phyloP scores from a whole-genome alignment of 2,797 vertebrate genomes.

The Pangasius macronema region DNA sequence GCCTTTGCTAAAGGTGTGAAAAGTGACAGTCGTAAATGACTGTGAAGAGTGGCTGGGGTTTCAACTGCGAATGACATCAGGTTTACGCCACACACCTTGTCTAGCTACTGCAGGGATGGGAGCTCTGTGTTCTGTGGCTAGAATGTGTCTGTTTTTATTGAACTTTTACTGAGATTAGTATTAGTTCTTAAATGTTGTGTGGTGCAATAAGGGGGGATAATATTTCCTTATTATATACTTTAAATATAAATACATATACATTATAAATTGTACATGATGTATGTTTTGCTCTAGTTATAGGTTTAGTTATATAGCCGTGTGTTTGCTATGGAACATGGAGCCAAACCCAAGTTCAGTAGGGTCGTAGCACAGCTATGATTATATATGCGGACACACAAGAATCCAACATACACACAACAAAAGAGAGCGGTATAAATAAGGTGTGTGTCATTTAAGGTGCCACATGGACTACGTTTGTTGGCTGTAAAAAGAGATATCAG shows the following conservation, averaged over 20 bases:
- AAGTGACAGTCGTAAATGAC: constrained; percentile 58
- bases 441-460: constrained; percentile 6
- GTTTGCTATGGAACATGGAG: constrained; percentile 34
- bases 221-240: background rate
- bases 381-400: constrained; percentile 22
- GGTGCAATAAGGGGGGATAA: background rate
- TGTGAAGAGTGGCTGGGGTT: constrained; percentile 50
- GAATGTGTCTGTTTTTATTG: constrained; percentile 53
- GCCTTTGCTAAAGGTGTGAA: constrained; percentile 42
- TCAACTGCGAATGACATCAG: constrained; percentile 54
- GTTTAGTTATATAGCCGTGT: constrained; percentile 42
- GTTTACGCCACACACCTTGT: constrained; percentile 47
- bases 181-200: background rate
- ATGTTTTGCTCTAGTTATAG: constrained; percentile 33
- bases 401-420: constrained; percentile 39
- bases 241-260: background rate
- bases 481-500: constrained; percentile 20
- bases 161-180: background rate
- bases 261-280: background rate
- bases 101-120: constrained; percentile 17
- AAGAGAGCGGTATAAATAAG: constrained; percentile 16
- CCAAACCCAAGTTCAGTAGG: constrained; percentile 38
- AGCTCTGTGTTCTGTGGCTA: constrained; percentile 30
- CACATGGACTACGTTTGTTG: constrained; percentile 10
- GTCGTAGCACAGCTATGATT: constrained; percentile 43